A percentile compares a stretch with the other conserved stretches of the same genome.
Evolutionary conservation across 2,113 vertebrate genomes (phyloP).

Genomic region (Glaucidium brasilianum): DNA sequence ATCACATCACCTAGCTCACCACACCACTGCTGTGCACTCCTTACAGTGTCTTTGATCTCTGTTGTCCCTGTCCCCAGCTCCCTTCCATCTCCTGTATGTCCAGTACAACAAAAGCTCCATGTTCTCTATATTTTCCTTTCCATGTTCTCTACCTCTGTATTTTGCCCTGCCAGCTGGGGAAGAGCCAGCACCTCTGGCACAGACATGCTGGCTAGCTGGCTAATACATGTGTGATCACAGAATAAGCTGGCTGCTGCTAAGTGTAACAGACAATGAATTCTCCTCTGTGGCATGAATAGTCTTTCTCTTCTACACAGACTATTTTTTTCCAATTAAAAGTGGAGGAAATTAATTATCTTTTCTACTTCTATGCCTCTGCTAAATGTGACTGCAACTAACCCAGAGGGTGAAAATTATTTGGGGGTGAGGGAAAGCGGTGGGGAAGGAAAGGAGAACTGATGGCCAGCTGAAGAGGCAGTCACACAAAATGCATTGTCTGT

Average conservation of each 20-base stretch:
- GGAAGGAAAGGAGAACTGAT: not conserved
- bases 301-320: not conserved
- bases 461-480: not conserved
- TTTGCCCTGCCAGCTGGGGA: not conserved
- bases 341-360: not conserved
- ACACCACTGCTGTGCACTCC: not conserved
- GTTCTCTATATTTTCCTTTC: not conserved
- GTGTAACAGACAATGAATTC: not conserved
- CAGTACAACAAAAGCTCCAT: not conserved
- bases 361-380: not conserved
- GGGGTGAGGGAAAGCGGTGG: not conserved
- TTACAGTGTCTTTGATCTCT: not conserved
- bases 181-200: slow-evolving; percentile 10
- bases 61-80: not conserved
- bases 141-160: not conserved
- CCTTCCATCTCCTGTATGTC: not conserved
- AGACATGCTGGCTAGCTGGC: not conserved
- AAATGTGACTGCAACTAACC: not conserved
- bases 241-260: not conserved
- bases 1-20: not conserved
- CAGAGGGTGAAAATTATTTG: not conserved
- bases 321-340: not conserved
- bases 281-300: not conserved
- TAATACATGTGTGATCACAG: not conserved
- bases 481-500: not conserved